Evolutionary conservation across 2,113 vertebrate species (phyloP), one percentile per base, ranked within the genome.

Genomic region (Empidonax traillii): DNA sequence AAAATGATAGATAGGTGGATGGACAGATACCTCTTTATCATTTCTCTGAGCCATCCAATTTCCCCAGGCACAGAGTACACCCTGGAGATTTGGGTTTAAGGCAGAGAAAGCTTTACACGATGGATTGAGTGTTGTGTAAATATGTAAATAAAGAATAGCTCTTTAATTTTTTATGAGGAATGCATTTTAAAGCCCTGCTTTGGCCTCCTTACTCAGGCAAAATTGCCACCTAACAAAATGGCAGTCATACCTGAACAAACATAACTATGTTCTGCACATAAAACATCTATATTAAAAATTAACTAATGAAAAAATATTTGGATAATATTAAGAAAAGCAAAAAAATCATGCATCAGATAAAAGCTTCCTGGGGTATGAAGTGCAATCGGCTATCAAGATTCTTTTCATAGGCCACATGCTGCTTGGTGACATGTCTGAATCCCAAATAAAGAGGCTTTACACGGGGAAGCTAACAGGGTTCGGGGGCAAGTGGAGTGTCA

Each of bases 111-210:
- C 69, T 96, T 66, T 71, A 65, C 67, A 24, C 7, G 31, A 74
- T 73, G 74, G 58, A 96, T 93, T 97, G 92, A 96, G 83, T 93
- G 95, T 95, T 95, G 80, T 46, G 93, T 93, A 94, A 95, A 89
- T 72, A 94, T 93, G 56, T 85, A 80, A 93, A 95, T 96, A 96
- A 86, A 94, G 90, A 94, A 95, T 92, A 92, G 79, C 74, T 89
- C 88, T 96, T 92, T 97, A 97, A 93, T 95, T 96, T 95, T 97
- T 96, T 96, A 97, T 95, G 94, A 96, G 90, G 89, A 93, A 20
- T 94, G 69, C 94, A 96, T 97, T 96, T 96, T 94, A 97, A 90
- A 94, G 41, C 86, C 46, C 27, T 78, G 69, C 69, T 96, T 96
- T 73, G 92, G 83, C 62, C 74, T 92, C 81, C 88, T 92, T 56